Conservation (phyloP, 2,797 vertebrate genomes). For the Manis javanica region DNA sequence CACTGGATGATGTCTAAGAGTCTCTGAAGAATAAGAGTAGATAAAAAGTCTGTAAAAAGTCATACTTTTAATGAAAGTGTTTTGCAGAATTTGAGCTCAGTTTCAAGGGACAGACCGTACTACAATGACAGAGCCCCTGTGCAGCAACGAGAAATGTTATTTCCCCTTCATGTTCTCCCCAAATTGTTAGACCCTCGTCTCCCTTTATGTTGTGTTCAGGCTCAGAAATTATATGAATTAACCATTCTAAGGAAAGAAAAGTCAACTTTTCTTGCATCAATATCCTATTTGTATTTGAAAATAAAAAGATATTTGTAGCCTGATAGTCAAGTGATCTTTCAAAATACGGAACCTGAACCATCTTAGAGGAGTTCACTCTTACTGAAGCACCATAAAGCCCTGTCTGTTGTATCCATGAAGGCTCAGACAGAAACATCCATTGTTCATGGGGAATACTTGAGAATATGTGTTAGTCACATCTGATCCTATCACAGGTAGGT, state of each 20-base stretch:
- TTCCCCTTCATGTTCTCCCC: not conserved
- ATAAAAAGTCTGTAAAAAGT: not conserved
- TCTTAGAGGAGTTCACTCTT: not conserved
- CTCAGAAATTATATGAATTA: conserved; percentile 10
- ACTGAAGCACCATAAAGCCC: not conserved
- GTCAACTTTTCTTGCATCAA: not conserved
- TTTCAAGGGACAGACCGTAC: not conserved
- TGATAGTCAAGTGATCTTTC: not conserved
- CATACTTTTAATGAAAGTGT: not conserved
- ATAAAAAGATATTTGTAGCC: not conserved
- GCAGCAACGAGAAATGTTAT: not conserved
- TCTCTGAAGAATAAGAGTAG: not conserved
- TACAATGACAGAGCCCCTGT: not conserved
- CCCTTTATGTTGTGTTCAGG: not conserved
- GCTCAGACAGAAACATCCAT: not conserved
- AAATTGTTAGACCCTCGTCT: not conserved
- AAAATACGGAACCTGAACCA: not conserved
- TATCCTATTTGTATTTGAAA: conserved; percentile 26
- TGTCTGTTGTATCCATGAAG: not conserved
- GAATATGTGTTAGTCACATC: not conserved
- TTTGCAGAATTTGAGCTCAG: conserved; percentile 17
- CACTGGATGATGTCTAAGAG: not conserved
- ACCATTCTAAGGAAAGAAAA: not conserved
- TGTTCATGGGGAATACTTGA: not conserved
- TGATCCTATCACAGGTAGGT: not conserved